These are phyloP conservation scores for Orthonychiurus folsomi DNA, from an alignment of 2,888 invertebrate genomes.

Conservation along the genomic window DNA sequence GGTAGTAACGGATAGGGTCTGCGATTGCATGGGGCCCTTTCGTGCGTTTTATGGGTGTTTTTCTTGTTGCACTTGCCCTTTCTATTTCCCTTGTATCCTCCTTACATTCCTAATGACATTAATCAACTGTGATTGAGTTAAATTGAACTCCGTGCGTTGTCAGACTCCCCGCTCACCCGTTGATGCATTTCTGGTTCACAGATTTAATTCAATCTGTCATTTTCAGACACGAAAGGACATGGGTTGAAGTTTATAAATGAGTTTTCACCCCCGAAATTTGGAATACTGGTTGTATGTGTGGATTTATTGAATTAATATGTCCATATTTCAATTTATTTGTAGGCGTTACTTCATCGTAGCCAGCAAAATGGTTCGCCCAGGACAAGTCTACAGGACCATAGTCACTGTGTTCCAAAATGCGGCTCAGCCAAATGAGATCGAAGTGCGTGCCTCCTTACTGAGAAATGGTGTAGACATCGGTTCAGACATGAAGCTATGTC, in stretches of 20 bases:
- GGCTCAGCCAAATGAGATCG: conserved; percentile 55
- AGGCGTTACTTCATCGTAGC: conserved; percentile 90
- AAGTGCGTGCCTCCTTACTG: conserved; percentile 77
- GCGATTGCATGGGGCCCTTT: not conserved
- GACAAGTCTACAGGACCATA: conserved; percentile 78
- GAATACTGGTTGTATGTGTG: too few relatives aligned
- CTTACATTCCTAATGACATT: not conserved
- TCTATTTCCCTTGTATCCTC: not conserved
- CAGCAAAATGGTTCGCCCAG: conserved; percentile 81
- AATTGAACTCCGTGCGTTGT: not conserved
- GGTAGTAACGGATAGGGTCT: not conserved
- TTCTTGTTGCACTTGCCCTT: too few relatives aligned
- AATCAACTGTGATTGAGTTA: not conserved
- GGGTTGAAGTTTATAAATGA: too few relatives aligned
- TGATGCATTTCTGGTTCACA: not conserved
- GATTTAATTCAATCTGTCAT: not conserved
- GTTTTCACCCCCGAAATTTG: too few relatives aligned
- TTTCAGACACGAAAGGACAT: too few relatives aligned
- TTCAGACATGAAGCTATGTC: conserved; percentile 70
- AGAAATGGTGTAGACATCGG: conserved; percentile 81
- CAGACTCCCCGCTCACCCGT: not conserved
- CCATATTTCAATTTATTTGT: conserved; percentile 41
- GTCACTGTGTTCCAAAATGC: conserved; percentile 72
- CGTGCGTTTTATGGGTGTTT: not conserved
- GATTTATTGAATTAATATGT: not conserved